Evolutionary conservation across 1,140 invertebrate genomes (phyloP), one percentile per base, ranked within the genome.

Genomic region (Brachionus rubens): DNA sequence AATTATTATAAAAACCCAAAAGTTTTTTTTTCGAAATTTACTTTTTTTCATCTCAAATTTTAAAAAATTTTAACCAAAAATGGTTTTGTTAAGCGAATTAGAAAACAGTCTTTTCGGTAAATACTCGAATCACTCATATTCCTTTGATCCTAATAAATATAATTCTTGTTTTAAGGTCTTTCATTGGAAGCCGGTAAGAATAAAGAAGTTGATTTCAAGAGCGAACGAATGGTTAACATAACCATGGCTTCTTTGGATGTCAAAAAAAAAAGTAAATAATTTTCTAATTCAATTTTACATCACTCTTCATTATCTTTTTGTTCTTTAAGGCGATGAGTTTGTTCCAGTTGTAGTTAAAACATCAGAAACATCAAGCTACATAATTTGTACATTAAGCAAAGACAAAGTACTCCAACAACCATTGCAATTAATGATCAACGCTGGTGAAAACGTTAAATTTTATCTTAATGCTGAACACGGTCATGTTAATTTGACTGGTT

Each of bases 71-170:
- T 36, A 72, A 50, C 50, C 36, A 54, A 72, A 50, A 40, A 72
- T 72, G 68, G 68, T 72, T 72, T 48, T 72, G 33, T 41, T 72
- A 48, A 72, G 46, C 47, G 68, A 72, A 72, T 54, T 72, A 26
- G 50, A 48, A 19, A 54, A 72, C 24, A 72, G 46, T 48, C 41
- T 72, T 0, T 72, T 48, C 16, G 68, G 68, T 56, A 56, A 56
- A 16, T 28, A n/a, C 12, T 33, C 21, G 19, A 24, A 6, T 33
- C n/a, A n/a, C n/a, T 46, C 14, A 14, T 7, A 46, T 16, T 16
- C 3, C 5, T 14, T 14, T 16, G 14, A 46, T 46, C n/a, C 14
- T 46, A 14, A 10, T 3, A 46, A 7, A 7, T 46, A 3, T 7
- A 7, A 46, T 14, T 16, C 9, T 14, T 46, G 5, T 46, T 46